phyloP scores from a whole-genome alignment of 1,140 invertebrate species.

The Cherax quadricarinatus region DNA sequence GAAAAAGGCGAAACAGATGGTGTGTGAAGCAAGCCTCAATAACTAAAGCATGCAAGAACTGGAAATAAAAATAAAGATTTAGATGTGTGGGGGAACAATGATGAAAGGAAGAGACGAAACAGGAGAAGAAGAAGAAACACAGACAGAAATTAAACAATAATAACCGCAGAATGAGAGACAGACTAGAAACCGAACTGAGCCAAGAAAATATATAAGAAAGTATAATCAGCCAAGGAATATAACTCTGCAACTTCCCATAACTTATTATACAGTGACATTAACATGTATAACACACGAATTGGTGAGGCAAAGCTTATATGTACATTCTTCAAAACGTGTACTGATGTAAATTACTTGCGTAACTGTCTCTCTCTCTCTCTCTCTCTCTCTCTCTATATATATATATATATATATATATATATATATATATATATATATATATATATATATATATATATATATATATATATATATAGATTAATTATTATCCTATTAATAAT shows the following conservation, averaged over 20 bases:
- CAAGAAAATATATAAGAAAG: neutral
- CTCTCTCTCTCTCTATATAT: too few relatives aligned
- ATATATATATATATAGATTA: too few relatives aligned
- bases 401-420: neutral
- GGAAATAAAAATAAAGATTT: neutral
- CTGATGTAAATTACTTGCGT: too few relatives aligned
- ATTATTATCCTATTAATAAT: too few relatives aligned
- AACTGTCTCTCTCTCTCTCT: neutral
- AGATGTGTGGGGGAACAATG: neutral
- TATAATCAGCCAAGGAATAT: neutral
- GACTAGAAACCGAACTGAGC: neutral
- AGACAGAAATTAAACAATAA: neutral
- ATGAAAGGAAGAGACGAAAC: neutral
- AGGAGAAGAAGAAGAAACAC: neutral
- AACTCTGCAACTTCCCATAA: too few relatives aligned
- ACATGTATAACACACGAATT: too few relatives aligned
- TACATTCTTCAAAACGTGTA: too few relatives aligned
- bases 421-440: conserved; percentile 1
- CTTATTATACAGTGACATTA: too few relatives aligned
- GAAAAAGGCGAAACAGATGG: neutral
- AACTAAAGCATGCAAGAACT: neutral
- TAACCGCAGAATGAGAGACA: neutral
- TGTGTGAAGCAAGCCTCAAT: neutral
- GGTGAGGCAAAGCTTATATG: too few relatives aligned
- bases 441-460: too few relatives aligned